These are phyloP conservation scores for Saturnia pavonia DNA, from an alignment of 2,888 invertebrate genomes.

Conservation along the genomic window DNA sequence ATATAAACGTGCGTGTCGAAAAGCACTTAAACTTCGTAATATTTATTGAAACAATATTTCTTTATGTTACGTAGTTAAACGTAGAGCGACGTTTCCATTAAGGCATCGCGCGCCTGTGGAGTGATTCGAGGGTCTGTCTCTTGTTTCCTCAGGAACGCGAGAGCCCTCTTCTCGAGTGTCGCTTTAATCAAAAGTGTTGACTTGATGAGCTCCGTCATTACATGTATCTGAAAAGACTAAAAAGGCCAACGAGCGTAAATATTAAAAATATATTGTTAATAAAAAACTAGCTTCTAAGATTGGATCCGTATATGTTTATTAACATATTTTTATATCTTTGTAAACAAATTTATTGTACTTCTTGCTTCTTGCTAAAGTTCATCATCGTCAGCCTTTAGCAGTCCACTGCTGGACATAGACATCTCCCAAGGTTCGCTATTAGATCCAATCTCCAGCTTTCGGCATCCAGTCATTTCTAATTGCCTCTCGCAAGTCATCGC, in stretches of 20 bases:
- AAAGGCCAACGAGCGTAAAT: background rate
- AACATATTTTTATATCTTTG: background rate
- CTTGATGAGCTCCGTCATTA: constrained; percentile 47
- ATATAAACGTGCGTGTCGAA: background rate
- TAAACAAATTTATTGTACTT: background rate
- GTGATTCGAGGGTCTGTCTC: constrained; percentile 64
- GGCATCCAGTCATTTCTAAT: no score
- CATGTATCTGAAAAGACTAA: constrained; percentile 42
- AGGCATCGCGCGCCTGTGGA: constrained; percentile 44
- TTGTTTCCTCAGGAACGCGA: constrained; percentile 63
- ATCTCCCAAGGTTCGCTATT: no score
- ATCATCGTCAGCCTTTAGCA: no score
- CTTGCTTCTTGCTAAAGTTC: background rate
- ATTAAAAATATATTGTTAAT: background rate
- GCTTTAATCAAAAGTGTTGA: constrained; percentile 74
- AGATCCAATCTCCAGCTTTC: no score
- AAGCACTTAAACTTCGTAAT: constrained; percentile 7
- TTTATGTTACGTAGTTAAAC: constrained; percentile 40
- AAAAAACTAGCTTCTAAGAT: no score
- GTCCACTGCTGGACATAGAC: no score
- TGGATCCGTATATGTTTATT: background rate
- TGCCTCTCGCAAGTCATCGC: no score
- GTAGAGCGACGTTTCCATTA: constrained; percentile 58
- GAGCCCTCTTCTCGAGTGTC: constrained; percentile 60
- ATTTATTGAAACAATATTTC: constrained; percentile 20